Base-by-base conservation (phyloP, 2,797 vertebrate species). In the Trichosurus vulpecula region DNA sequence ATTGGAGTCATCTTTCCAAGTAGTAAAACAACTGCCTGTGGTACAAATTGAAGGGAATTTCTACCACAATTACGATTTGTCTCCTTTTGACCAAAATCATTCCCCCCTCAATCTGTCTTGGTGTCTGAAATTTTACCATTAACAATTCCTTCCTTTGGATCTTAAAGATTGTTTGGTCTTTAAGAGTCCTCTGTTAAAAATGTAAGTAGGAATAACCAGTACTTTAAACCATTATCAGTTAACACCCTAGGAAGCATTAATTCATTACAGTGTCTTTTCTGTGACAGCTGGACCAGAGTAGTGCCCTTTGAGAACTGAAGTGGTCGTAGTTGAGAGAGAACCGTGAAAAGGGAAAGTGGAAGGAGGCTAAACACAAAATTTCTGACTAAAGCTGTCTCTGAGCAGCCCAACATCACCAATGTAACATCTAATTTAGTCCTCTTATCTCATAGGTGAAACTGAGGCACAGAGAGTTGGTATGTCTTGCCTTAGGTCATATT, bases 21-120 rank as follows among this genome's bases (percentile, higher is more conserved):
- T 52, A 94, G 93, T 5, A 81, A 91, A 27, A 47, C 22, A 87
- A 31, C 35, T 93, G 31, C 91, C 1, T 51, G 41, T 35, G 53
- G 51, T 30, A 90, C 93, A n/a, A 92, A 31, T 96, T 87, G 92
- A 96, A 51, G n/a, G 12, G 35, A 89, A 87, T 51, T 87, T 47
- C 22, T 51, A 47, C 31, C 25, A 16, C 47, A 47, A 87, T 51
- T 87, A 27, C 51, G 25, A 87, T 87, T 87, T 87, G 31, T 4
- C 25, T 87, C 41, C 74, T 87, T 87, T 87, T 51, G 9, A 87
- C 52, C 6, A 90, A 57, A 89, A 52, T 9, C 29, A 52, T 93
- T 61, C n/a, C 2, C n/a, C 41, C 87, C 10, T 95, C 58, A 87
- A 14, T 53, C 81, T 92, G 35, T 54, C 53, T 93, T 3, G 74